Evolutionary conservation across 64 coral and sea anemone species (phyloP).

Genomic region (Astreopora myriophthalma): DNA sequence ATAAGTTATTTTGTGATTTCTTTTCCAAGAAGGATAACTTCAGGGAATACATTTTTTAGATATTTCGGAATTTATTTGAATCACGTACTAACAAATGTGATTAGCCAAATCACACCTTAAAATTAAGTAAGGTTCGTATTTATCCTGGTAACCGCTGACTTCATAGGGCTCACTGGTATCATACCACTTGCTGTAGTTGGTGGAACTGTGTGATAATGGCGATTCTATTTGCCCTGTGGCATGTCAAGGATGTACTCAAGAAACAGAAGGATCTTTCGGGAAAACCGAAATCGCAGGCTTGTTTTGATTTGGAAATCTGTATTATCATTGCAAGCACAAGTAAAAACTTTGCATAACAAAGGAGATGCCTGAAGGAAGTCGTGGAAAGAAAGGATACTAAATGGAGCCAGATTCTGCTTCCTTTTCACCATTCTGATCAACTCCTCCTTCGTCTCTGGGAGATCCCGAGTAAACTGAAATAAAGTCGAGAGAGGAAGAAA

Average conservation of each 20-base stretch:
- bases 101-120: neutral
- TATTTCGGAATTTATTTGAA: too few relatives aligned
- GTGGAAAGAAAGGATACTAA: constrained; percentile 28
- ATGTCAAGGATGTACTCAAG: neutral
- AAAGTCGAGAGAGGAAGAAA: neutral
- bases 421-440: constrained; percentile 14
- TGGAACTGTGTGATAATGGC: constrained; percentile 23
- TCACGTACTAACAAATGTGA: too few relatives aligned
- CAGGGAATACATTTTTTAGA: too few relatives aligned
- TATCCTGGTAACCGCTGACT: constrained; percentile 27
- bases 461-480: neutral
- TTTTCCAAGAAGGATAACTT: too few relatives aligned
- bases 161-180: neutral
- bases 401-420: constrained; percentile 1
- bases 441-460: constrained; percentile 22
- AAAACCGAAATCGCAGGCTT: too few relatives aligned
- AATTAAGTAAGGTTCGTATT: constrained; percentile 46
- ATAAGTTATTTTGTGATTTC: too few relatives aligned
- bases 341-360: too few relatives aligned
- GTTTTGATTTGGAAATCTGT: too few relatives aligned
- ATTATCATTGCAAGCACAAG: too few relatives aligned
- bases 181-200: constrained; percentile 36
- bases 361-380: neutral
- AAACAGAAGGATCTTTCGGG: neutral
- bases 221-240: constrained; percentile 23